Percentiles rank a stretch among this genome's conserved stretches.
These are phyloP conservation scores for Furcula furcula DNA, from an alignment of 2,888 invertebrate genomes.

Conservation along the genomic window DNA sequence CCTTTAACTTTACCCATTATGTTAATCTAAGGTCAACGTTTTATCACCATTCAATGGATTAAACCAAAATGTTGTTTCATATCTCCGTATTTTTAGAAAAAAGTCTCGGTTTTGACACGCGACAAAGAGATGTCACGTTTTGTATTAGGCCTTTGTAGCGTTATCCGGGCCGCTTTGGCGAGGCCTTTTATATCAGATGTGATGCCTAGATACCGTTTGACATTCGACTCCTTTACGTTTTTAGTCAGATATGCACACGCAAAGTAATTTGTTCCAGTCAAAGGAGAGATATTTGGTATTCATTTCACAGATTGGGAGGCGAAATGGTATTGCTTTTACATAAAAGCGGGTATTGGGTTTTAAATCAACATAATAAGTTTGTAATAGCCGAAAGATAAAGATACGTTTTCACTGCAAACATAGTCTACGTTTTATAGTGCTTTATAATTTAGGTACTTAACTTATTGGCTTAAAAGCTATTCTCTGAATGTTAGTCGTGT, in stretches of 20 bases:
- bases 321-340: too few relatives aligned
- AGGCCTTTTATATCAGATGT: conserved; percentile 7
- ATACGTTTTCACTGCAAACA: too few relatives aligned
- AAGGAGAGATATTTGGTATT: background rate
- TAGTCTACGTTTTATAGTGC: too few relatives aligned
- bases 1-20: conserved; percentile 68
- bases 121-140: conserved; percentile 30
- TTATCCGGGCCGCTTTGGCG: conserved; percentile 20
- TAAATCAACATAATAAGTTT: too few relatives aligned
- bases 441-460: too few relatives aligned
- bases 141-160: conserved; percentile 16
- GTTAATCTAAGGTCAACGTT: conserved; percentile 64
- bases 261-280: background rate
- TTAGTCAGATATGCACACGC: conserved; percentile 1
- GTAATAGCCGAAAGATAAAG: too few relatives aligned
- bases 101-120: conserved; percentile 37
- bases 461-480: too few relatives aligned
- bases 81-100: conserved; percentile 33
- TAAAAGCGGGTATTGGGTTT: too few relatives aligned
- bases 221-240: conserved; percentile 6
- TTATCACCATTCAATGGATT: conserved; percentile 63
- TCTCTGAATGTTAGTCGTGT: too few relatives aligned
- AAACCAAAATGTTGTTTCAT: conserved; percentile 51
- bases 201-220: conserved; percentile 13
- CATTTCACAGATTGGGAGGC: background rate